Evolutionary conservation across 1,140 invertebrate species (phyloP).

Genomic region (Cylas formicarius): DNA sequence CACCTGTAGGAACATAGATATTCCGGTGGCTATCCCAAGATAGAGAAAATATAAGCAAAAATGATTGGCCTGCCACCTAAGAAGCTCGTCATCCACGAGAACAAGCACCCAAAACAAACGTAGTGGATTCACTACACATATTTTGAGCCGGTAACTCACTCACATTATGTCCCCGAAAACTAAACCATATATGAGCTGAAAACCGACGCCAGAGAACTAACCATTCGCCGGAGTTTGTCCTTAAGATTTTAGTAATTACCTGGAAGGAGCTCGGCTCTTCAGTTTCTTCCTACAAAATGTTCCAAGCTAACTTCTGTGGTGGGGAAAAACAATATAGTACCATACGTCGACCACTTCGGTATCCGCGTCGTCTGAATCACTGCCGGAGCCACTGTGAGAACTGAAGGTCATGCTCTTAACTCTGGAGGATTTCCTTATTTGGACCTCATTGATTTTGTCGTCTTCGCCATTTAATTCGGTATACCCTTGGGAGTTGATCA

Average conservation of each 20-base stretch:
- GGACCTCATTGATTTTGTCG: no score
- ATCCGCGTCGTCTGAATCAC: slow-evolving; percentile 4
- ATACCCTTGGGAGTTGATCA: slow-evolving; percentile 55
- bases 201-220: slow-evolving; percentile 57
- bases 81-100: slow-evolving; percentile 46
- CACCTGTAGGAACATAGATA: slow-evolving; percentile 57
- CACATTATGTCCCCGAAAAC: slow-evolving; percentile 75
- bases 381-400: not conserved
- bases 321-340: no score
- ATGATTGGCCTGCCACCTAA: slow-evolving; percentile 51
- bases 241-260: no score
- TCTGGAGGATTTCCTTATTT: no score
- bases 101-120: slow-evolving; percentile 43
- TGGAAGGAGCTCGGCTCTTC: no score
- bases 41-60: slow-evolving; percentile 64
- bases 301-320: no score
- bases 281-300: no score
- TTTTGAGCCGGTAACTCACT: no score
- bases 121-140: no score
- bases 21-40: slow-evolving; percentile 64
- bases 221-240: slow-evolving; percentile 68
- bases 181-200: slow-evolving; percentile 70
- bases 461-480: slow-evolving; percentile 15
- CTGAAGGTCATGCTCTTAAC: slow-evolving; percentile 1
- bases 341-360: no score